Evolutionary conservation across 2,113 vertebrate genomes (phyloP).

Genomic region (Ifrita kowaldi): DNA sequence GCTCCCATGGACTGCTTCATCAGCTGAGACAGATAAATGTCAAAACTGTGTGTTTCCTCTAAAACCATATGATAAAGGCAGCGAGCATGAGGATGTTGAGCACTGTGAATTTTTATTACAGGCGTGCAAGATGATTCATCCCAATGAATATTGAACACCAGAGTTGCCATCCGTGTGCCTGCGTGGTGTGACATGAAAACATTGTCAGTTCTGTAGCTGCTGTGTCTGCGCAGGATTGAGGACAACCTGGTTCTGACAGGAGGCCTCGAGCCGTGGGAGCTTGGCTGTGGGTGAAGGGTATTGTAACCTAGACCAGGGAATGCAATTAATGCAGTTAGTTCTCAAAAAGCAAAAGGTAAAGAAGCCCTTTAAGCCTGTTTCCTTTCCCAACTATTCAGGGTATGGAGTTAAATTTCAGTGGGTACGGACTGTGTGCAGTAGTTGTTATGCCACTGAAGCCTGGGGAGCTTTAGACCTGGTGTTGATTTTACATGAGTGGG

Average conservation of each 20-base stretch:
- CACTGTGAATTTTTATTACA: neutral
- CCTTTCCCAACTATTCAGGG: fast-evolving
- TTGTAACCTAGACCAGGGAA: neutral
- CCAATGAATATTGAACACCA: neutral
- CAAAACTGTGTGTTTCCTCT: neutral
- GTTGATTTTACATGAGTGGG: neutral
- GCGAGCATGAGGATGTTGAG: neutral
- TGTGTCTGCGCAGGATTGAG: neutral
- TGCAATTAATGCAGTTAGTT: neutral
- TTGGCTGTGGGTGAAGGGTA: neutral
- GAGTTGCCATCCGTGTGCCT: neutral
- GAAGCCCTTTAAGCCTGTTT: neutral
- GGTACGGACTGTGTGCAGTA: no score
- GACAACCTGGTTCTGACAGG: neutral
- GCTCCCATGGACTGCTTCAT: neutral
- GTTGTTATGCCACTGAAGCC: neutral
- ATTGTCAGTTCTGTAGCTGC: neutral
- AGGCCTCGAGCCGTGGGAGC: fast-evolving
- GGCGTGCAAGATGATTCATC: neutral
- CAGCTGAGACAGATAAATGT: neutral
- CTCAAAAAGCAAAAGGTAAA: neutral
- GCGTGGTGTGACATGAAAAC: neutral
- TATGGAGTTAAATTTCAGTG: neutral
- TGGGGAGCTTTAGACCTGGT: neutral
- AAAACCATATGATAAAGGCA: neutral